Evolutionary conservation across 2,797 vertebrate species (phyloP).

Genomic region (Brachyrhaphis roseni): DNA sequence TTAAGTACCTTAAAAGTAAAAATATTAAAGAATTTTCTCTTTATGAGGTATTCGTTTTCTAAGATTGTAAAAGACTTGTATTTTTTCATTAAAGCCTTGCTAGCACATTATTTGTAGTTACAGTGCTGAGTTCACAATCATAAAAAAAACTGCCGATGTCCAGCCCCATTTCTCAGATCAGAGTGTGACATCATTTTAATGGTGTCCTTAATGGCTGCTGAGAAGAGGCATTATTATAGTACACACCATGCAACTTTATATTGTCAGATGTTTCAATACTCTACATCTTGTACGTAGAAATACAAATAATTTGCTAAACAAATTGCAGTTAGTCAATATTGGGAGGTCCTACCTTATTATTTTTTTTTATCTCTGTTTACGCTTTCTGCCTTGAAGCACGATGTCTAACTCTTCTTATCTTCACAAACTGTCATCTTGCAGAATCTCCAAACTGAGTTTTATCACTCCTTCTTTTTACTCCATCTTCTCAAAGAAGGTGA

Average conservation of each 20-base stretch:
- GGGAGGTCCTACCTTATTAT: conserved; percentile 52
- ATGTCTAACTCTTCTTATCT: conserved; percentile 29
- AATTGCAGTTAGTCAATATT: neutral
- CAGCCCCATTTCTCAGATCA: conserved; percentile 50
- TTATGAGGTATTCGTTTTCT: neutral
- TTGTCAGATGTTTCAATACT: neutral
- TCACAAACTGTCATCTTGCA: conserved; percentile 22
- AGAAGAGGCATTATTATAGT: neutral
- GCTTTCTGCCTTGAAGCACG: neutral
- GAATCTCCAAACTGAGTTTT: conserved; percentile 22
- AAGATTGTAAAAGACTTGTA: neutral
- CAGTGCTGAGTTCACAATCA: conserved; percentile 20
- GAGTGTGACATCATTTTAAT: conserved; percentile 67
- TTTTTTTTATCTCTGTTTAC: conserved; percentile 12
- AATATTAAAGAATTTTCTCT: neutral
- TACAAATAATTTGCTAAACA: neutral
- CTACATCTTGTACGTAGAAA: neutral
- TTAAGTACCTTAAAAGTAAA: neutral
- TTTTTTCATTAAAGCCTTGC: neutral
- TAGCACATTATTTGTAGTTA: neutral
- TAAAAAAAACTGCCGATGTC: conserved; percentile 52
- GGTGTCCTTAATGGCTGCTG: conserved; percentile 29
- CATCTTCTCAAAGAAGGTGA: conserved; percentile 37
- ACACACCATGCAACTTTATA: neutral
- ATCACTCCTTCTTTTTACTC: conserved; percentile 34